phyloP scores from a whole-genome alignment of 2,888 invertebrate species.

The Scaptomyza tumidula region DNA sequence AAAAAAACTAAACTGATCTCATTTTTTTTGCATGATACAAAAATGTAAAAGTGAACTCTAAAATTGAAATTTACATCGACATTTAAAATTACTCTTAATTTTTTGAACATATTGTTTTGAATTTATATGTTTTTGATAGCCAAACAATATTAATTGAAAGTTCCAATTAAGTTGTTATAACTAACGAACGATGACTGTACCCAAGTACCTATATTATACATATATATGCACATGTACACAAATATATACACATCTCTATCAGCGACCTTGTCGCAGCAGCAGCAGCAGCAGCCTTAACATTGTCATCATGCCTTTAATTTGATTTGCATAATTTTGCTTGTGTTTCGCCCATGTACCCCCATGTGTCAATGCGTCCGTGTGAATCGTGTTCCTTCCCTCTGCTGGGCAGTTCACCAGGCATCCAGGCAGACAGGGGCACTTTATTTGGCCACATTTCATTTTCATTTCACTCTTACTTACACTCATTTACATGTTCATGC shows the following conservation, averaged over 20 bases:
- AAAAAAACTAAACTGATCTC: too few species aligned
- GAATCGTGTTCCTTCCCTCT: constrained; percentile 22
- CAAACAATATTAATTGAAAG: too few species aligned
- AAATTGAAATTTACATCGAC: too few species aligned
- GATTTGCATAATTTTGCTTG: constrained; percentile 82
- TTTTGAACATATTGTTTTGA: too few species aligned
- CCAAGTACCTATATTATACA: not conserved
- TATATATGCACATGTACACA: not conserved
- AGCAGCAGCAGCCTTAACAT: constrained; percentile 71
- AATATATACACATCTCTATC: constrained; percentile 11
- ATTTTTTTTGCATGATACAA: too few species aligned
- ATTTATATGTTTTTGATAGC: too few species aligned
- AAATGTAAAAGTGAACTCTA: too few species aligned
- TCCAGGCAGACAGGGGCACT: constrained; percentile 11
- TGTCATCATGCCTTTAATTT: constrained; percentile 79
- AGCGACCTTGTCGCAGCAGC: constrained; percentile 50
- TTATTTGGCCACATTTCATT: constrained; percentile 31
- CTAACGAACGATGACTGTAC: not conserved
- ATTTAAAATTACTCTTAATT: too few species aligned
- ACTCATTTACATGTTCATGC: constrained; percentile 55
- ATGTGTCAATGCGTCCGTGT: constrained; percentile 26
- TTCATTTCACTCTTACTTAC: constrained; percentile 48
- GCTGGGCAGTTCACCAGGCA: constrained; percentile 5
- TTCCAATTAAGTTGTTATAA: not conserved
- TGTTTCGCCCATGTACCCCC: constrained; percentile 30